Evolutionary conservation across 2,888 invertebrate species (phyloP).

Genomic region (Cordilura impudica): DNA sequence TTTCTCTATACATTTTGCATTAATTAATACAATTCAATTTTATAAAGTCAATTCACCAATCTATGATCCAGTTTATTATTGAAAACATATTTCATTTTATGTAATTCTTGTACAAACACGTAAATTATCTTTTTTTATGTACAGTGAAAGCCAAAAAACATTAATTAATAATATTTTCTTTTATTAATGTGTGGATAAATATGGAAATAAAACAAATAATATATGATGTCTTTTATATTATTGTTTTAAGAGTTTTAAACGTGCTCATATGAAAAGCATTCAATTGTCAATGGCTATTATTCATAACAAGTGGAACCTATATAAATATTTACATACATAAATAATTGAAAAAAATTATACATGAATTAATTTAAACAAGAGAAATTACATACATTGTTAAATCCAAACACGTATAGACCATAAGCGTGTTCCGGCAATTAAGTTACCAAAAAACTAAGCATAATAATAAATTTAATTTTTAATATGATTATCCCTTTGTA

Average conservation of each 20-base stretch:
- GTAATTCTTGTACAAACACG: not conserved
- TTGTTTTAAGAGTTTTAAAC: not conserved
- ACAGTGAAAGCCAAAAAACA: conserved; percentile 3
- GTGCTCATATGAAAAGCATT: conserved; percentile 30
- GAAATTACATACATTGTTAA: no score
- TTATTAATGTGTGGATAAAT: not conserved
- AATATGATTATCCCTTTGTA: no score
- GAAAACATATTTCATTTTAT: conserved; percentile 18
- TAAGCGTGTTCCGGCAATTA: no score
- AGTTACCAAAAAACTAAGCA: no score
- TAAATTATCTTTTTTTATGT: conserved; percentile 8
- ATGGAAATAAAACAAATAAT: no score
- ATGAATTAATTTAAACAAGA: not conserved
- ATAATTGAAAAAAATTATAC: conserved; percentile 1
- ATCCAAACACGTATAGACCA: no score
- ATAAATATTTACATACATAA: not conserved
- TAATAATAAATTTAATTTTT: no score
- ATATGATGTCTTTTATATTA: no score
- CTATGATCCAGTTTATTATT: not conserved
- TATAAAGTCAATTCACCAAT: no score
- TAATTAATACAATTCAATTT: no score
- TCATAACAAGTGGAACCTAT: not conserved
- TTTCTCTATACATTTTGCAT: no score
- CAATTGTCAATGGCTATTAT: conserved; percentile 17
- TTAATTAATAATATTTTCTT: conserved; percentile 29